phyloP scores from a whole-genome alignment of 2,797 vertebrate genomes.

The Heliangelus exortis region DNA sequence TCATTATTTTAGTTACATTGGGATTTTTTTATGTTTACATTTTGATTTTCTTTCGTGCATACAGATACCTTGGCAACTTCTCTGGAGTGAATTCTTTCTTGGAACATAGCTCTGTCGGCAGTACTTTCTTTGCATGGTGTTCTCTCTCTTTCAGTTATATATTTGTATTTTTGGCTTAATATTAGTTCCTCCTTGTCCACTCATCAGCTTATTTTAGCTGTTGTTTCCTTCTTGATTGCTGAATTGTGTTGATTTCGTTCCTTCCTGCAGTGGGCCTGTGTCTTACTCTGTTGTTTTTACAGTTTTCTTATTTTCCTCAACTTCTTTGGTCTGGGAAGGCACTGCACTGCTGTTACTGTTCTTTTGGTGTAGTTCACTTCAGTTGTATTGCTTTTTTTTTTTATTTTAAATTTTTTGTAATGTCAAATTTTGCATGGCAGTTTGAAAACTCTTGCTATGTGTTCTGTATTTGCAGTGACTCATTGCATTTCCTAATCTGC shows the following conservation, averaged over 20 bases:
- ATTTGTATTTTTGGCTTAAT: conserved; percentile 23
- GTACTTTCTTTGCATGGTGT: background rate
- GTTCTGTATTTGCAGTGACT: conserved; percentile 41
- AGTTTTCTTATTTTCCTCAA: background rate
- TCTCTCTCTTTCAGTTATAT: conserved; percentile 29
- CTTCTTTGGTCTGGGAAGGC: background rate
- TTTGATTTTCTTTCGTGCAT: conserved; percentile 9
- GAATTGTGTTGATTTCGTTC: conserved; percentile 17
- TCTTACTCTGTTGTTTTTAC: background rate
- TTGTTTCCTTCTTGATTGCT: conserved; percentile 49
- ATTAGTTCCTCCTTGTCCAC: conserved; percentile 53
- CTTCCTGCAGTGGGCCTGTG: background rate
- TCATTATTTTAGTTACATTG: background rate
- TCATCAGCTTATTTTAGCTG: conserved; percentile 61
- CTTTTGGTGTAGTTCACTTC: background rate
- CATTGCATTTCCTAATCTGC: conserved; percentile 55
- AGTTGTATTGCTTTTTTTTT: background rate
- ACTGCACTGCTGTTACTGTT: background rate
- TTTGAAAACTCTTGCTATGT: background rate
- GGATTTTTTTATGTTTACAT: background rate
- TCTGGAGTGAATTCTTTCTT: background rate
- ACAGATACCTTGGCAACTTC: conserved; percentile 8
- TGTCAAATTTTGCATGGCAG: background rate
- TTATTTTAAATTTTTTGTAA: background rate
- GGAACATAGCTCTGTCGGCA: background rate